These are phyloP conservation scores for Paguma larvata DNA, from an alignment of 2,797 vertebrate species.

Conservation along the genomic window DNA sequence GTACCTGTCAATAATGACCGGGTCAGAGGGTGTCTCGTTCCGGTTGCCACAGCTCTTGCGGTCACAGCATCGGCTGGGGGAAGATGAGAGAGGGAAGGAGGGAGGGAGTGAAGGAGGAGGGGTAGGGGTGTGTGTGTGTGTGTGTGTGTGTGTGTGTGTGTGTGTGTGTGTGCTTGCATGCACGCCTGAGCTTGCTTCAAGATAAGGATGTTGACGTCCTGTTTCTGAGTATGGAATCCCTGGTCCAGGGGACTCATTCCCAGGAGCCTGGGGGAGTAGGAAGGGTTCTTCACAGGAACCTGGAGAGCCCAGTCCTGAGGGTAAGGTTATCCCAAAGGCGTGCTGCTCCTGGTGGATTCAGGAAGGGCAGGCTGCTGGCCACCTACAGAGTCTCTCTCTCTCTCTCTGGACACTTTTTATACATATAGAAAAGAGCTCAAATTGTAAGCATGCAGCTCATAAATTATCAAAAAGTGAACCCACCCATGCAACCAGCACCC, in stretches of 20 bases:
- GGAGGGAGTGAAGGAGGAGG: not conserved
- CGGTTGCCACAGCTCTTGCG: conserved; percentile 99
- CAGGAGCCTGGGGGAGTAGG: not conserved
- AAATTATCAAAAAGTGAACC: not conserved
- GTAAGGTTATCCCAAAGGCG: not conserved
- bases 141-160: not conserved
- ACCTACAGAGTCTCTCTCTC: not conserved
- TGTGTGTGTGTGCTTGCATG: fast-evolving
- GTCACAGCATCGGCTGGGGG: conserved; percentile 92
- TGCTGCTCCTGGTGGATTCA: not conserved
- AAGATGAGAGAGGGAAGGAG: conserved; percentile 73
- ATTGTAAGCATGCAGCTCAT: not conserved
- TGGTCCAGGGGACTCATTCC: not conserved
- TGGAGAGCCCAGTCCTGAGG: not conserved
- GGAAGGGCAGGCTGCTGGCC: not conserved
- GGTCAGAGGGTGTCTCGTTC: conserved; percentile 94
- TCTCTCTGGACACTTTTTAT: not conserved
- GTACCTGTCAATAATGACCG: conserved; percentile 94
- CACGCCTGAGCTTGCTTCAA: not conserved
- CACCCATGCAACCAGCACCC: not conserved
- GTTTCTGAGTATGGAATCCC: not conserved
- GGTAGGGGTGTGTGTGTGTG: not conserved
- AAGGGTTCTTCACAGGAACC: not conserved
- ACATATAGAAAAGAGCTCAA: not conserved
- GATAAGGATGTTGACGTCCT: not conserved